These are phyloP conservation scores for Oryzias melastigma DNA, from an alignment of 2,113 vertebrate genomes.

Conservation along the genomic window DNA sequence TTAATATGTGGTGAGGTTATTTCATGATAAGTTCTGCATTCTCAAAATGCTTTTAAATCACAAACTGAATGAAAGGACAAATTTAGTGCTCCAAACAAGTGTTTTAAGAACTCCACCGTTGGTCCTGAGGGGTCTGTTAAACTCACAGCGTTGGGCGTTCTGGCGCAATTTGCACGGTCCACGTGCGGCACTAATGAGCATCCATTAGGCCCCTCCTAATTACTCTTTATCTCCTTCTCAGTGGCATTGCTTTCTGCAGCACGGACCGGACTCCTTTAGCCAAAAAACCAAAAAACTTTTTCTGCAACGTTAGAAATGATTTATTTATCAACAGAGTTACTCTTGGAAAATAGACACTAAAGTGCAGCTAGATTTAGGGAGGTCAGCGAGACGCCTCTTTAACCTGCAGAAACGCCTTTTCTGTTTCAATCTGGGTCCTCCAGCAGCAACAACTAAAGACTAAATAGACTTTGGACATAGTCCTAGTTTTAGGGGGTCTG, in stretches of 20 bases:
- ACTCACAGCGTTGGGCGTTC: conserved; percentile 8
- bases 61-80: too few relatives aligned
- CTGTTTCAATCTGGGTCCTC: too few relatives aligned
- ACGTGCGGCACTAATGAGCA: conserved; percentile 51
- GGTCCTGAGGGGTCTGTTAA: background rate
- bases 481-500: too few relatives aligned
- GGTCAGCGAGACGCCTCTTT: background rate
- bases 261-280: conserved; percentile 11
- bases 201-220: conserved; percentile 56
- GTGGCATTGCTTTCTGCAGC: conserved; percentile 15
- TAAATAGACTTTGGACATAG: too few relatives aligned
- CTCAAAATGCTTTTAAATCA: too few relatives aligned
- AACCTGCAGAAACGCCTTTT: background rate
- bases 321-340: conserved; percentile 15
- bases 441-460: too few relatives aligned
- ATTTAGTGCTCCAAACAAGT: too few relatives aligned
- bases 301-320: conserved; percentile 12
- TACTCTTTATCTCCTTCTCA: conserved; percentile 45
- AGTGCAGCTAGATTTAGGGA: background rate
- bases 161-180: conserved; percentile 44
- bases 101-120: background rate
- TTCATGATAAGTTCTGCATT: too few relatives aligned
- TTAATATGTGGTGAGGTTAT: too few relatives aligned
- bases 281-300: conserved; percentile 21
- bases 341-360: background rate